Evolutionary conservation across 2,888 invertebrate species (phyloP), one percentile per base, ranked within the genome.

Genomic region (Resseliella maxima): DNA sequence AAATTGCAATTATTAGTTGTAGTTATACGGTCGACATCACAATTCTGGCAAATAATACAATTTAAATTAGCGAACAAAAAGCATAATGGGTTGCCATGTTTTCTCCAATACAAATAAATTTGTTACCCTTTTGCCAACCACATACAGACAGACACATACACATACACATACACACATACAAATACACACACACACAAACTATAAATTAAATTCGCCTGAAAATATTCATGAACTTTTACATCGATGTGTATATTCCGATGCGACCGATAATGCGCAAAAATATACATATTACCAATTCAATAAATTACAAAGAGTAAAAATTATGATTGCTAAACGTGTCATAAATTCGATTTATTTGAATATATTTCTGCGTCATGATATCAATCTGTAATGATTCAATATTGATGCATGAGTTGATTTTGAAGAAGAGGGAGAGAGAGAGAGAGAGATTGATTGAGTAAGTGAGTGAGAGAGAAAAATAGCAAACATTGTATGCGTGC

Each of bases 21-120:
- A 59, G 59, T 24, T 59, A 59, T 59, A 24, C 59, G 59, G 59
- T 59, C 24, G 59, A 59, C 59, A 59, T 59, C 59, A 59, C 59
- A 59, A 59, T 59, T 59, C 59, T 24, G 24, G 5, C 59, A 24
- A 59, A 24, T 15, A 59, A 59, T 59, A 24, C 24, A 2, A 59
- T 24, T 24, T 59, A 59, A 59, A 59, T 59, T 59, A 2, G 24
- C 24, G 10, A n/a, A 59, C 59, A 59, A 24, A 59, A 59, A n/a
- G 59, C 24, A 59, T 59, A 59, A 24, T 59, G 46, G 5, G 41
- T 41, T 41, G 12, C 8, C 46, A n/a, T 18, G 18, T 50, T 50
- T 50, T 18, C 46, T 50, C 18, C 46, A 50, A 6, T 50, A 50
- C 46, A 6, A 50, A 15, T 15, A 15, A 50, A 50, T 15, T 50